These are phyloP conservation scores for Oryzias celebensis DNA, from an alignment of 2,113 vertebrate genomes.

Conservation along the genomic window DNA sequence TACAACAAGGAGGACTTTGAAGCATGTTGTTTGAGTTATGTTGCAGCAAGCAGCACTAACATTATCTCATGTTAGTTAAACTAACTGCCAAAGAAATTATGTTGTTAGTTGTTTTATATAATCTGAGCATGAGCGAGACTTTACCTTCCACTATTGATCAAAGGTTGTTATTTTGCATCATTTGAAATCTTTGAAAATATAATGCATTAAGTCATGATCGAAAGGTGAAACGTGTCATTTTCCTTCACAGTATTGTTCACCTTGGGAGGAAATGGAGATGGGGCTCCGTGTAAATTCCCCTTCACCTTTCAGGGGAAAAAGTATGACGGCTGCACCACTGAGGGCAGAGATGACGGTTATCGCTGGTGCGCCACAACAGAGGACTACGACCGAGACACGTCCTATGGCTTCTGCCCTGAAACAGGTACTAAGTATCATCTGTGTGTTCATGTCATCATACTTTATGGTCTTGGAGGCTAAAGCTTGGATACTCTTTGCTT, in stretches of 20 bases:
- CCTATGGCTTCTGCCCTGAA: constrained; percentile 95
- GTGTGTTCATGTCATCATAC: not conserved
- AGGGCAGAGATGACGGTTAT: constrained; percentile 92
- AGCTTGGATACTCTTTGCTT: no score
- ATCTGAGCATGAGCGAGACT: constrained; percentile 20
- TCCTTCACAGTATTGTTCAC: constrained; percentile 87
- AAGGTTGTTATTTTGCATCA: not conserved
- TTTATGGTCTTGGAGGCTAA: no score
- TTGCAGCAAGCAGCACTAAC: constrained; percentile 59
- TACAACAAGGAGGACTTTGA: constrained; percentile 46
- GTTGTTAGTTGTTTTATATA: constrained; percentile 41
- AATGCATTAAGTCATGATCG: not conserved
- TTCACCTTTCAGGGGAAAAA: constrained; percentile 89
- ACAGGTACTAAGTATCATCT: constrained; percentile 77
- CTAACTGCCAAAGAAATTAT: constrained; percentile 45
- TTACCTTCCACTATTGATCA: no score
- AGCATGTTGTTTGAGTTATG: constrained; percentile 61
- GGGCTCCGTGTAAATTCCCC: constrained; percentile 93
- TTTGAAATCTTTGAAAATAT: not conserved
- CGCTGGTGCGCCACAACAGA: constrained; percentile 96
- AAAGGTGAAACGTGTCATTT: not conserved
- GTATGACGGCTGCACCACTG: constrained; percentile 89
- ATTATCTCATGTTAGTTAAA: constrained; percentile 23
- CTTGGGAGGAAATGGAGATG: constrained; percentile 88
- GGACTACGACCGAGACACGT: constrained; percentile 91